phyloP scores from a whole-genome alignment of 1,140 invertebrate genomes.

The Diorhabda carinulata region DNA sequence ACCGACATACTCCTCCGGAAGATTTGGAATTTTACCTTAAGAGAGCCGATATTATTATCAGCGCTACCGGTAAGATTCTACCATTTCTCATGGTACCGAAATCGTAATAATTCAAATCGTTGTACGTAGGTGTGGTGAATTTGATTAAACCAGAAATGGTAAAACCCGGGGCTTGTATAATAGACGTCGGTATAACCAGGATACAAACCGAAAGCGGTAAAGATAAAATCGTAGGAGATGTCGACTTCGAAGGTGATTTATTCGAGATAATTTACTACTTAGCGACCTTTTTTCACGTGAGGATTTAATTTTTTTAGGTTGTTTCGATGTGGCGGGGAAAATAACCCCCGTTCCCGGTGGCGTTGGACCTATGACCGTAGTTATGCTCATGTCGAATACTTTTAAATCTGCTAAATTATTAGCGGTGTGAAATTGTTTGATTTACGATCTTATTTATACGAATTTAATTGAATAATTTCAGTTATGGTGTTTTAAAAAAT shows the following conservation, averaged over 20 bases:
- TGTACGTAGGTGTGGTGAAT: conserved; percentile 63
- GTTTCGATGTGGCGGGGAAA: conserved; percentile 69
- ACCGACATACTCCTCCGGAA: conserved; percentile 76
- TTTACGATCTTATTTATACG: too few relatives aligned
- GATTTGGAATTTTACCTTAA: conserved; percentile 65
- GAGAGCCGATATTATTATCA: conserved; percentile 78
- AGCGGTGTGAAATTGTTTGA: background rate
- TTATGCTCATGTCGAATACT: conserved; percentile 85
- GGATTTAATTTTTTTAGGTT: conserved; percentile 52
- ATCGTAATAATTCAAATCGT: background rate
- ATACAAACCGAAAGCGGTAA: conserved; percentile 63
- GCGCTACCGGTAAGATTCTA: conserved; percentile 61
- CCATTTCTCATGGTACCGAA: too few relatives aligned
- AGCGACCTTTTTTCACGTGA: too few relatives aligned
- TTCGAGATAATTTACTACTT: background rate
- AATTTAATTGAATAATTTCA: too few relatives aligned
- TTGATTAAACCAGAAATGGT: conserved; percentile 82
- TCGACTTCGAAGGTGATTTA: conserved; percentile 70
- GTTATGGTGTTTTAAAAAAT: too few relatives aligned
- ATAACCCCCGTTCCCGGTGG: conserved; percentile 86
- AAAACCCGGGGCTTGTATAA: conserved; percentile 81
- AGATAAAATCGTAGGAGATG: conserved; percentile 79
- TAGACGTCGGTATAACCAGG: conserved; percentile 83
- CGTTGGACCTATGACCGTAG: conserved; percentile 86
- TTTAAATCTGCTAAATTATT: conserved; percentile 58